phyloP scores from a whole-genome alignment of 1,140 invertebrate genomes.

The Anoplolepis gracilipes region DNA sequence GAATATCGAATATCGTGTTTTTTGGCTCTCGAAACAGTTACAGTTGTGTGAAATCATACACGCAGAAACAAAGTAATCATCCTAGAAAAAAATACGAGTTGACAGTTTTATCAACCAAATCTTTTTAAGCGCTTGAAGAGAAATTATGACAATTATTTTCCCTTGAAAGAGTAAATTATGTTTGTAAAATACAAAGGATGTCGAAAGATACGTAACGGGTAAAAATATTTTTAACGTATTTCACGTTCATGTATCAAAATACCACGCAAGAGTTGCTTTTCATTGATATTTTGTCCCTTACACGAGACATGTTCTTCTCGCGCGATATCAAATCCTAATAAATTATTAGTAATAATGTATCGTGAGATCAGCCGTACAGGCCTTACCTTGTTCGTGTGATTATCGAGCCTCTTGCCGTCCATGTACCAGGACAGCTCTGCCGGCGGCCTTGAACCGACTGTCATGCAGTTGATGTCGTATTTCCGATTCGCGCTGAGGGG shows the following conservation, averaged over 20 bases:
- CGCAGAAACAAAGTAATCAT: conserved; percentile 16
- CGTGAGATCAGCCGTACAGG: background rate
- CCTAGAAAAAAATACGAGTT: background rate
- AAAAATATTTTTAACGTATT: background rate
- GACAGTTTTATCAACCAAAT: background rate
- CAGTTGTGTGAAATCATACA: background rate
- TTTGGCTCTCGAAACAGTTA: conserved; percentile 20
- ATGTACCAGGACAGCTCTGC: conserved; percentile 94
- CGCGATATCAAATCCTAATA: background rate
- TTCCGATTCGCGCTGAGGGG: conserved; percentile 92
- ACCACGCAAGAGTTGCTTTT: background rate
- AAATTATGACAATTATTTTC: background rate
- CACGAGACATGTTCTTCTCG: background rate
- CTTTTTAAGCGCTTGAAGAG: background rate
- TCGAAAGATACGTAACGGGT: background rate
- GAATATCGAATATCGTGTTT: conserved; percentile 39
- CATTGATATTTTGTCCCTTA: background rate
- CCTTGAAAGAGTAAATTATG: background rate
- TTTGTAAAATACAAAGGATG: background rate
- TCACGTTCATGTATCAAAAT: background rate
- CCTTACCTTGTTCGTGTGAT: conserved; percentile 87
- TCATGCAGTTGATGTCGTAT: conserved; percentile 92
- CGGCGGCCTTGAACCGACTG: conserved; percentile 92
- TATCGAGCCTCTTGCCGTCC: conserved; percentile 89
- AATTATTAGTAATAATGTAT: no score